phyloP scores from a whole-genome alignment of 2,888 invertebrate species.

The Andrena haemorrhoa region DNA sequence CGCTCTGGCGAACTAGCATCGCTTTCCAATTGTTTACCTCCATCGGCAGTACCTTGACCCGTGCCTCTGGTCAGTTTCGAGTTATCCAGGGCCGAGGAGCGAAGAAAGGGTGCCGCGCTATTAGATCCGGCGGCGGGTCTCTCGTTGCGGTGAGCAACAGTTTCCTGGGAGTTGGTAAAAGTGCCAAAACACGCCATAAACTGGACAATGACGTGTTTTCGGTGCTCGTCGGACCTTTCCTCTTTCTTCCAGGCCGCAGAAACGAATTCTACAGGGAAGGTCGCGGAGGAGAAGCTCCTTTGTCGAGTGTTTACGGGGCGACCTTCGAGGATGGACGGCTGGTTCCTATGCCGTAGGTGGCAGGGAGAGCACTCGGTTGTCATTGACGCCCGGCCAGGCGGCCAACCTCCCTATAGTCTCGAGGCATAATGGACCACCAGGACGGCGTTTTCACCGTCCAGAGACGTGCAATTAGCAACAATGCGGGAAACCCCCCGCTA shows the following conservation, averaged over 20 bases:
- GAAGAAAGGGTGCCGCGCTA: neutral
- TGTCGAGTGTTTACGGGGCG: conserved; percentile 41
- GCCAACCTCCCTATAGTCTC: conserved; percentile 12
- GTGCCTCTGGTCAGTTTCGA: neutral
- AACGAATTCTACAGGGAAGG: conserved; percentile 45
- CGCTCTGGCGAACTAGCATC: neutral
- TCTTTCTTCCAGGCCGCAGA: conserved; percentile 53
- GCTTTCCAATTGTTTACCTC: conserved; percentile 4
- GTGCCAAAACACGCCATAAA: conserved; percentile 80
- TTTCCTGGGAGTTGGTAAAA: conserved; percentile 63
- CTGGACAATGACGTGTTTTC: conserved; percentile 80
- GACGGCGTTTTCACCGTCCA: conserved; percentile 70
- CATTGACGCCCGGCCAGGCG: conserved; percentile 23
- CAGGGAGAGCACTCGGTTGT: conserved; percentile 28
- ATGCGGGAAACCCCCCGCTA: conserved; percentile 78
- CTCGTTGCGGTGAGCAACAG: conserved; percentile 2
- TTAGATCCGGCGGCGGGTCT: neutral
- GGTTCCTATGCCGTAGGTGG: conserved; percentile 42
- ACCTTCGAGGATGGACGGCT: conserved; percentile 20
- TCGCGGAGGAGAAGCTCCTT: conserved; percentile 26
- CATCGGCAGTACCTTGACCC: neutral
- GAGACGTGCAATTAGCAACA: conserved; percentile 81
- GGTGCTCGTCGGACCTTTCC: conserved; percentile 59
- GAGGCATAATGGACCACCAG: conserved; percentile 74
- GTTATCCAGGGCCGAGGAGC: neutral